These are phyloP conservation scores for Drosophila lacicola DNA, from an alignment of 2,888 invertebrate species.

Conservation along the genomic window DNA sequence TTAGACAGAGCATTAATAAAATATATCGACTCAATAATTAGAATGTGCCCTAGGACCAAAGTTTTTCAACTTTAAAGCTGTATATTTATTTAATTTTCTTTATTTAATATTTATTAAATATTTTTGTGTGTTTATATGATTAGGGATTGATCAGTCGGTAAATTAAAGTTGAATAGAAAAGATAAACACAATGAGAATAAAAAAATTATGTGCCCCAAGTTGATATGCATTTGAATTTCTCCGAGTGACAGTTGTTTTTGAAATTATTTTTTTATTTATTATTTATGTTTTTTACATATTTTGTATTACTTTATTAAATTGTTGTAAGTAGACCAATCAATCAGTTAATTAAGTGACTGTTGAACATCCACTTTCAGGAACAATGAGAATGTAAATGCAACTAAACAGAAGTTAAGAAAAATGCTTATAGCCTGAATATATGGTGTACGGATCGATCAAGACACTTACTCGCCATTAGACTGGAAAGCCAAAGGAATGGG, in stretches of 20 bases:
- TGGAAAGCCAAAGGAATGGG: constrained; percentile 89
- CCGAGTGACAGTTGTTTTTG: neutral
- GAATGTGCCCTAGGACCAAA: too few relatives aligned
- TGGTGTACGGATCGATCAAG: rapidly evolving
- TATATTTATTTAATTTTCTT: neutral
- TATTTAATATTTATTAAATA: too few relatives aligned
- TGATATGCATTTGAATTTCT: neutral
- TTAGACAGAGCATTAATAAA: too few relatives aligned
- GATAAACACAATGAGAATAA: neutral
- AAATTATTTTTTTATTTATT: neutral
- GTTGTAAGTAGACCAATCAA: neutral
- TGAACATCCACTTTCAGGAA: constrained; percentile 60
- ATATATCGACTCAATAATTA: too few relatives aligned
- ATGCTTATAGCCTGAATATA: neutral
- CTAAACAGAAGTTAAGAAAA: constrained; percentile 29
- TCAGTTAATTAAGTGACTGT: constrained; percentile 40
- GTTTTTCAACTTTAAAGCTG: too few relatives aligned
- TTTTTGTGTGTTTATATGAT: too few relatives aligned
- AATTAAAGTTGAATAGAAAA: constrained; percentile 19
- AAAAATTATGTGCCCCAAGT: neutral
- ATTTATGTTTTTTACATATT: neutral
- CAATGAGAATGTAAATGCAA: constrained; percentile 64
- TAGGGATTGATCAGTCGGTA: constrained; percentile 1
- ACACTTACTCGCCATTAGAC: constrained; percentile 87
- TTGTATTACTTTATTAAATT: neutral